Evolutionary conservation across 1,140 invertebrate genomes (phyloP).

Genomic region (Cryptotermes secundus): DNA sequence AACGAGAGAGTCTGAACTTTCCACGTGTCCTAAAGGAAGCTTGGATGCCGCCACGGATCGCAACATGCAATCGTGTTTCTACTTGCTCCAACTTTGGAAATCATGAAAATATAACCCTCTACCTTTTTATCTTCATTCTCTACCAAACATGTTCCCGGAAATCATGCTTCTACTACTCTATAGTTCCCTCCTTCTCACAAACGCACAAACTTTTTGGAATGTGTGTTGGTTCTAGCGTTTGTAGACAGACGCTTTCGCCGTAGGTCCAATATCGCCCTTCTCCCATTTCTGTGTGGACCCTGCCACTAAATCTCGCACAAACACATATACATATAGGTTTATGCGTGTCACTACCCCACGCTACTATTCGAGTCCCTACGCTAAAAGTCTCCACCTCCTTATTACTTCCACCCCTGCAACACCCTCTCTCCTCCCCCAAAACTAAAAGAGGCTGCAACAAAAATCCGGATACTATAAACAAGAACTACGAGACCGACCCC

Average conservation of each 20-base stretch:
- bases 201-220: no score
- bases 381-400: neutral
- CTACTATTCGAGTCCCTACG: neutral
- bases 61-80: neutral
- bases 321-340: neutral
- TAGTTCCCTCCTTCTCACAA: neutral
- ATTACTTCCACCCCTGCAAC: neutral
- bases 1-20: neutral
- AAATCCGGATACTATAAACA: slow-evolving; percentile 17
- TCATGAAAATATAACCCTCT: neutral
- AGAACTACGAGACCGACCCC: neutral
- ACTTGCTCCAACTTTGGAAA: neutral
- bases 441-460: neutral
- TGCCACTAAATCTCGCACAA: neutral
- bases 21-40: neutral
- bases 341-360: neutral
- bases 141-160: neutral
- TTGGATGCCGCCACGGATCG: neutral
- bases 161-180: neutral
- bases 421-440: neutral
- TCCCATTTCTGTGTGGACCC: neutral
- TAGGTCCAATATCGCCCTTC: neutral
- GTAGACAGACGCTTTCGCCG: neutral
- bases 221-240: neutral
- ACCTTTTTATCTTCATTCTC: no score